These are phyloP conservation scores for Ormyrus labotus DNA, from an alignment of 2,888 invertebrate genomes.

Conservation along the genomic window DNA sequence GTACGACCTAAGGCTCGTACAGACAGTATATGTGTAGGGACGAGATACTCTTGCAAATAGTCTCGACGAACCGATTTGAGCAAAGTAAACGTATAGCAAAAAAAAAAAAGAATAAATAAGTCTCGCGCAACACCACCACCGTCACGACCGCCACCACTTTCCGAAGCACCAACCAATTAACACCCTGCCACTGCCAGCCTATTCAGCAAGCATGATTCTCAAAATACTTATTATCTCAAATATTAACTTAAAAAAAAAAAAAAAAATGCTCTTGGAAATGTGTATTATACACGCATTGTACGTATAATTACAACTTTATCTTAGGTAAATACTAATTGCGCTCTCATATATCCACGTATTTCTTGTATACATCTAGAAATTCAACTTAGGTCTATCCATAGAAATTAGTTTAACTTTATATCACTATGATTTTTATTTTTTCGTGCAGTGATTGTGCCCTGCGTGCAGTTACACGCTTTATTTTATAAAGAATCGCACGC, in stretches of 20 bases:
- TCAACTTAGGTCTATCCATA: slow-evolving; percentile 51
- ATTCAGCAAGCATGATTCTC: slow-evolving; percentile 73
- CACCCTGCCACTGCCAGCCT: slow-evolving; percentile 73
- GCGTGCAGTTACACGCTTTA: slow-evolving; percentile 47
- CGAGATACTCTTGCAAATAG: slow-evolving; percentile 19
- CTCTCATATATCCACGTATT: slow-evolving; percentile 54
- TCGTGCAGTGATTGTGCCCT: slow-evolving; percentile 45
- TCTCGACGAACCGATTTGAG: neutral
- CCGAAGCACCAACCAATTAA: slow-evolving; percentile 72
- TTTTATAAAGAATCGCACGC: slow-evolving; percentile 16
- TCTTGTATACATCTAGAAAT: slow-evolving; percentile 46
- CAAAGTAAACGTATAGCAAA: slow-evolving; percentile 8
- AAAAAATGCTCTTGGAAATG: slow-evolving; percentile 45
- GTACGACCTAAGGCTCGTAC: neutral
- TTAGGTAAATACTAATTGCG: slow-evolving; percentile 48
- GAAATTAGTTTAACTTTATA: slow-evolving; percentile 43
- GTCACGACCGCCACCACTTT: slow-evolving; percentile 65
- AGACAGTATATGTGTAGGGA: slow-evolving; percentile 2
- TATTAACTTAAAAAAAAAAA: slow-evolving; percentile 28
- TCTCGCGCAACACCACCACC: slow-evolving; percentile 56
- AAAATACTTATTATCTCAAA: slow-evolving; percentile 51
- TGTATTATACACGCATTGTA: slow-evolving; percentile 59
- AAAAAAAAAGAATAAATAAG: slow-evolving; percentile 21
- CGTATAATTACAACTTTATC: slow-evolving; percentile 48
- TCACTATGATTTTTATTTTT: slow-evolving; percentile 36